Evolutionary conservation across 2,797 vertebrate genomes (phyloP).

Genomic region (Myotis planiceps): DNA sequence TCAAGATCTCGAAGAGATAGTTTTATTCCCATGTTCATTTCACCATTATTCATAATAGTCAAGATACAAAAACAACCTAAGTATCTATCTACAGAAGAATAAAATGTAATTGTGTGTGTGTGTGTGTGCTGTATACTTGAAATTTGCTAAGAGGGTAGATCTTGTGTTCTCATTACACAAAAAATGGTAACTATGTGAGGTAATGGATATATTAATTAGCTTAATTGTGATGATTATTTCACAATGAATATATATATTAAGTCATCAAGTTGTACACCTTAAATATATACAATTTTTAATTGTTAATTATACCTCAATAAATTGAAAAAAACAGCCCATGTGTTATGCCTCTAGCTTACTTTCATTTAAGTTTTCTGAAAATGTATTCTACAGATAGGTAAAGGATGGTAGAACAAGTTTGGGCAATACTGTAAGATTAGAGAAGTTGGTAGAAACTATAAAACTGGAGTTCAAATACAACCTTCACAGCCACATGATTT

Average conservation of each 20-base stretch:
- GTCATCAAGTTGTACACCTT: background rate
- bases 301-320: background rate
- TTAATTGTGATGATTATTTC: background rate
- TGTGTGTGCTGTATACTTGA: background rate
- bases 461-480: background rate
- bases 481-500: background rate
- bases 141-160: background rate
- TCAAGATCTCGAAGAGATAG: background rate
- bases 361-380: conserved; percentile 21
- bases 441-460: background rate
- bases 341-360: background rate
- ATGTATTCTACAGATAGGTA: background rate
- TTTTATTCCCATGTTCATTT: background rate
- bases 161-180: background rate
- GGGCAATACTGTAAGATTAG: background rate
- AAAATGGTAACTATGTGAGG: background rate
- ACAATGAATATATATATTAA: background rate
- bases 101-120: background rate
- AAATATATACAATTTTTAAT: background rate
- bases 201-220: background rate
- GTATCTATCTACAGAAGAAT: background rate
- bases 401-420: background rate
- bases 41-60: background rate
- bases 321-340: background rate
- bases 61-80: background rate